Evolutionary conservation across 2,113 vertebrate genomes (phyloP), one percentile per base, ranked within the genome.

Genomic region (Anguilla japonica): DNA sequence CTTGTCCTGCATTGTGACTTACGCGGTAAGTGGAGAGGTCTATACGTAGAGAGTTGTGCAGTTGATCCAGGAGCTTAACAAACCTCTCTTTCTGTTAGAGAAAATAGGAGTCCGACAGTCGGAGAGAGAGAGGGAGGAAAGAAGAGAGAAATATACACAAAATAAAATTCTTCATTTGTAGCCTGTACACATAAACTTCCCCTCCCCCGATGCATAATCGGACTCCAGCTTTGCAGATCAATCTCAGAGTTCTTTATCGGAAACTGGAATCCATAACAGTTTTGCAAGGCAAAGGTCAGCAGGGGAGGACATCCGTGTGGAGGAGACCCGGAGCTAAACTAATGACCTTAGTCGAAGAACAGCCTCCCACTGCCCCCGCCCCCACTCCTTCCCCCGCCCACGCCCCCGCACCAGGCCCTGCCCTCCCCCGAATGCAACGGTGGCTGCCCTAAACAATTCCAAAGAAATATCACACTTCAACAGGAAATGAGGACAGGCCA

Each of bases 1-100:
- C 11, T 34, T n/a, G 34, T 20, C 43, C 11, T 79, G 50, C 4
- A 56, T 41, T 56, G 16, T 29, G 15, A 95, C 98, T 97, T 91
- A 99, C 98, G 91, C 98, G 93, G 91, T 99, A 99, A 90, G 96
- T 97, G 85, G 98, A 99, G 43, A 99, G 97, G 93, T 99, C 98
- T 40, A 99, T 99, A 5, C 98, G 97, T 89, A 99, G 95, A 3
- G 98, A 99, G 91, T 99, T 99, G 93, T 99, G 98, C 83, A 99
- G 96, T 91, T 99, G 98, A 93, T 99, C 98, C 93, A 99, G 93
- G 60, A 99, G 96, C 93, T 98, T 98, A 53, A 99, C 97, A 89
- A 99, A 99, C 67, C 98, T 96, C 87, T 99, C 98, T 94, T 97
- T 98, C 98, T 98, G 91, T 92, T 57, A 18, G 71, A 60, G 9